phyloP scores from a whole-genome alignment of 23 tunicate genomes.

The Botrylloides violaceus region DNA sequence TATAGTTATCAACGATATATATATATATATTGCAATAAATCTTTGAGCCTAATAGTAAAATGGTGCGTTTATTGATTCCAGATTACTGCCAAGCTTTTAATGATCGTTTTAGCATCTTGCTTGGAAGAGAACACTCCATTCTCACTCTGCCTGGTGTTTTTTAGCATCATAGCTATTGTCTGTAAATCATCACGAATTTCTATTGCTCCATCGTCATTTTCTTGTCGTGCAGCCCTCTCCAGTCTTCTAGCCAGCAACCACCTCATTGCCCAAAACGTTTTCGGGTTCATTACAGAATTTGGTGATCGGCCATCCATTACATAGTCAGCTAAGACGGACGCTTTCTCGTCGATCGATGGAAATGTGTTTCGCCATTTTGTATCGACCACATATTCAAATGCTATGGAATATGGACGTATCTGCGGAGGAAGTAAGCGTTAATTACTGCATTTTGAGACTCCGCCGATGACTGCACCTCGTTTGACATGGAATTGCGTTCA shows the following conservation, averaged over 20 bases:
- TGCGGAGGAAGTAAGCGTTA: neutral
- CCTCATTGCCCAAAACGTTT: neutral
- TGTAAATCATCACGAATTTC: neutral
- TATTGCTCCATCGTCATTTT: conserved; percentile 2
- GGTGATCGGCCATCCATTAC: neutral
- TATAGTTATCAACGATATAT: too few species aligned
- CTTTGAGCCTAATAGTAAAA: too few species aligned
- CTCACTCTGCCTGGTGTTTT: neutral
- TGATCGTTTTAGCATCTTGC: neutral
- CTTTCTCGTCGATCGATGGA: neutral
- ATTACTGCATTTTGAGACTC: too few species aligned
- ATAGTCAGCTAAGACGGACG: conserved; percentile 3
- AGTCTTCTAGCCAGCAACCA: neutral
- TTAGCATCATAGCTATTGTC: neutral
- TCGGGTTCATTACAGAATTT: neutral
- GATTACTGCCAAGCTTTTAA: neutral
- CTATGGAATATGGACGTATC: neutral
- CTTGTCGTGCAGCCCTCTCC: neutral
- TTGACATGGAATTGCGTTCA: too few species aligned
- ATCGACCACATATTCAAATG: neutral
- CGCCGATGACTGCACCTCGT: too few species aligned
- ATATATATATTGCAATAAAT: too few species aligned
- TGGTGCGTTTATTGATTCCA: too few species aligned
- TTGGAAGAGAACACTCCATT: neutral
- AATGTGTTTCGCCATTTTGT: neutral